These are phyloP conservation scores for Chrysodeixis includens DNA, from an alignment of 2,888 invertebrate genomes.

Conservation along the genomic window DNA sequence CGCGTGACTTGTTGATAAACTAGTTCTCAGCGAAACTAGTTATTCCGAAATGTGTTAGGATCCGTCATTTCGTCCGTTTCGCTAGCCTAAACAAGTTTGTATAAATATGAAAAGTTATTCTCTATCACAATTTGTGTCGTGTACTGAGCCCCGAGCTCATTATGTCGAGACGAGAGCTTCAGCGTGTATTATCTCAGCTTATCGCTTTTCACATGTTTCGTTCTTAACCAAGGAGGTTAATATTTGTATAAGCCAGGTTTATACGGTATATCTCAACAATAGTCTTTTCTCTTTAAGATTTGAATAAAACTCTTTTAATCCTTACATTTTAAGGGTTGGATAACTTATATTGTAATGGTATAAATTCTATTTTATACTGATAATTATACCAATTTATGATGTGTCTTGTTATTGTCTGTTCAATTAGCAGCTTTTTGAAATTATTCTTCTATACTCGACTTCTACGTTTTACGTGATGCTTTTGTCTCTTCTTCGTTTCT, in stretches of 20 bases:
- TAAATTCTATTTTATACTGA: no score
- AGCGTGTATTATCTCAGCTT: neutral
- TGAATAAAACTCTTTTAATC: no score
- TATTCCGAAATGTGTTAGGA: neutral
- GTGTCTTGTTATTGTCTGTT: no score
- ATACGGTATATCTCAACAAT: neutral
- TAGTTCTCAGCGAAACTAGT: neutral
- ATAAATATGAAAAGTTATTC: neutral
- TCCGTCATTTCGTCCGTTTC: neutral
- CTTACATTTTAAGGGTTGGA: no score
- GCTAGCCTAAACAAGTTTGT: neutral
- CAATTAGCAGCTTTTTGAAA: no score
- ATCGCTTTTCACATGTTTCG: neutral
- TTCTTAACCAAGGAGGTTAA: neutral
- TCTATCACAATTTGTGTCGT: neutral
- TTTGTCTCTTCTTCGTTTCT: no score
- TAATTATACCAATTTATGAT: no score
- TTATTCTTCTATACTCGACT: no score
- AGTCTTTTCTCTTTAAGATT: no score
- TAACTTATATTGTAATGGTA: no score
- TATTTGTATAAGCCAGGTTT: neutral
- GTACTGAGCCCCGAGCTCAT: neutral
- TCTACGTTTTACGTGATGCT: no score
- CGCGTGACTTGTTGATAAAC: slow-evolving; percentile 5
- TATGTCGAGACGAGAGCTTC: neutral